These are phyloP conservation scores for Enoplosus armatus DNA, from an alignment of 2,797 vertebrate genomes.

Conservation along the genomic window DNA sequence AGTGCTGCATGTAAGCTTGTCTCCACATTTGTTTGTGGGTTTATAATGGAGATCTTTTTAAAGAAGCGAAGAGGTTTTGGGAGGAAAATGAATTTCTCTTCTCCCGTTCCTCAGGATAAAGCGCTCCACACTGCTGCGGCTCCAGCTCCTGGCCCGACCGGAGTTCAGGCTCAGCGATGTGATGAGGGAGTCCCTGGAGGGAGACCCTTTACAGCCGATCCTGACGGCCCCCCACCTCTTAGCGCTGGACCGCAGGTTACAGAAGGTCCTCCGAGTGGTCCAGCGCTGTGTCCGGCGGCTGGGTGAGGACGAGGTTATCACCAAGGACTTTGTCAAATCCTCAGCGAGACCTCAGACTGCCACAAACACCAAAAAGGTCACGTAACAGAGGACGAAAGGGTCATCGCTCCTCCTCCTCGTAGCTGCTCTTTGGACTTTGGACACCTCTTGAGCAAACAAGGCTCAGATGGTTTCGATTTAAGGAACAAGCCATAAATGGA, in stretches of 20 bases:
- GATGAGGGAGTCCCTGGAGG: slow-evolving; percentile 93
- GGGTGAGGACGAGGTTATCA: slow-evolving; percentile 88
- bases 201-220: slow-evolving; percentile 87
- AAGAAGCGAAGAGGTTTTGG: background rate
- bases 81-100: background rate
- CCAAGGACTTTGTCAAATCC: slow-evolving; percentile 74
- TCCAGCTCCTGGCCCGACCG: slow-evolving; percentile 86
- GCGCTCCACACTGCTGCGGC: slow-evolving; percentile 87
- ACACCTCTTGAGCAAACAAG: slow-evolving; percentile 17
- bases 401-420: background rate
- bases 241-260: slow-evolving; percentile 93
- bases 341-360: slow-evolving; percentile 26
- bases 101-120: slow-evolving; percentile 87
- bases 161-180: slow-evolving; percentile 91
- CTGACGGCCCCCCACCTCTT: slow-evolving; percentile 92
- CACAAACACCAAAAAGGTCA: slow-evolving; percentile 45
- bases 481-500: slow-evolving; percentile 54
- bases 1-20: slow-evolving; percentile 93
- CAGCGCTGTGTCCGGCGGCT: slow-evolving; percentile 84
- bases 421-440: slow-evolving; percentile 42
- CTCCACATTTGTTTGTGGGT: background rate
- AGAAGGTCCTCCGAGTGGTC: slow-evolving; percentile 85
- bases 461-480: slow-evolving; percentile 42
- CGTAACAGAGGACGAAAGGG: slow-evolving; percentile 63
- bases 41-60: background rate